Evolutionary conservation across 2,797 vertebrate genomes (phyloP), one percentile per base, ranked within the genome.

Genomic region (Leptatherina wallacei): DNA sequence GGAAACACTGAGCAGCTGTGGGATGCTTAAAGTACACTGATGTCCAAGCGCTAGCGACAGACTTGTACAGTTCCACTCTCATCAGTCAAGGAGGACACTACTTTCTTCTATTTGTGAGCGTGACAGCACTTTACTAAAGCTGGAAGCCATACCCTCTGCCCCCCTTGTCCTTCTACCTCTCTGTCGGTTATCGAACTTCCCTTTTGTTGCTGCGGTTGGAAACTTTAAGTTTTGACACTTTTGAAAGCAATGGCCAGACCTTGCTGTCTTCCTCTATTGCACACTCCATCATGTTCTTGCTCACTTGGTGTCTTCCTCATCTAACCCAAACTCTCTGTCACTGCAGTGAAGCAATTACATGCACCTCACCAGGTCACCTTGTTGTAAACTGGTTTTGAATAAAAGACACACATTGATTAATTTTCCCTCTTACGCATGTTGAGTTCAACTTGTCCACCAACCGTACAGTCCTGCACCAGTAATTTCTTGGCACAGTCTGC

Each of bases 211-310:
- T 95, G 95, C 92, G 95, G 95, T 95, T 95, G 95, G 95, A 95
- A 95, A 95, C 93, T 95, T 95, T 80, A 92, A 87, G 91, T 95
- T 94, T 95, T 95, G 93, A 95, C 93, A 95, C 92, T 92, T 93
- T 89, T 93, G 88, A 93, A 92, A 94, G 89, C 87, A 89, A 82
- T 94, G 94, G 92, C 94, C 93, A 92, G 92, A 92, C 78, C 88
- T 63, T 70, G 68, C 75, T 81, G 74, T 73, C 92, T 94, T 95
- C 92, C 93, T 92, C 92, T 95, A 86, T 93, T 88, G 78, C 90
- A 74, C 84, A 88, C 82, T 80, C 51, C 77, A 83, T 87, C 78
- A 33, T 81, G 87, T 75, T 91, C 77, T 91, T 87, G 80, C 86
- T 90, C 75, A 77, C 68, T 78, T 11, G 16, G 40, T 47, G 42